Base-by-base conservation (phyloP, 2,888 invertebrate genomes). In the Hydraecia micacea region DNA sequence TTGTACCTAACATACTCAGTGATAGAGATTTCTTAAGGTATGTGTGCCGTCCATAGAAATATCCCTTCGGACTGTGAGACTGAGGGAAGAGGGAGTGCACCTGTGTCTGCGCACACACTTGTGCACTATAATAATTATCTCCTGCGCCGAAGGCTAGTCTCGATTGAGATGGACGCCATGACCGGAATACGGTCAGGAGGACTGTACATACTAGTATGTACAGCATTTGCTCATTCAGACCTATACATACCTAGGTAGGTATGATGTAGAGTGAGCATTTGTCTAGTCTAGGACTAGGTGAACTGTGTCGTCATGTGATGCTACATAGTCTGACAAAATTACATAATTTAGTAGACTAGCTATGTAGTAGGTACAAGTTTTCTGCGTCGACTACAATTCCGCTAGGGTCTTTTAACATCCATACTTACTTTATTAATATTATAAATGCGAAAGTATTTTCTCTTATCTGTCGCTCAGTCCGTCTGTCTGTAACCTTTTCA, bases 241-340 rank as follows among this genome's bases (percentile, higher is more conserved):
- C n/a, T n/a, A n/a, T n/a, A n/a, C n/a, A n/a, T n/a, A n/a, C n/a
- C n/a, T n/a, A n/a, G n/a, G n/a, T n/a, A n/a, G n/a, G n/a, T n/a
- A n/a, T n/a, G n/a, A n/a, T n/a, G n/a, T n/a, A n/a, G n/a, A 65
- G n/a, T 55, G 63, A 55, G 46, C 25, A 68, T 68, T 28, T 79
- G 36, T 49, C 18, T 49, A 13, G 32, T 36, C 8, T 76, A 63
- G 18, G 11, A 42, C 21, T 67, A 28, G 11, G 18, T 28, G 28
- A 46, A 28, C 46, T 46, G 21, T 68, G 13, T 13, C 46, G 21
- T 21, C 13, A 46, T 21, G 21, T 32, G 21, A 46, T 21, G 13
- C 11, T n/a, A 18, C 21, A 21, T 18, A 42, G 11, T 28, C 28
- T 28, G 18, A 28, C 9, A 62, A 32, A 62, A 62, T 32, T 32